Evolutionary conservation across 2,113 vertebrate genomes (phyloP), one percentile per base, ranked within the genome.

Genomic region (Colossoma macropomum): DNA sequence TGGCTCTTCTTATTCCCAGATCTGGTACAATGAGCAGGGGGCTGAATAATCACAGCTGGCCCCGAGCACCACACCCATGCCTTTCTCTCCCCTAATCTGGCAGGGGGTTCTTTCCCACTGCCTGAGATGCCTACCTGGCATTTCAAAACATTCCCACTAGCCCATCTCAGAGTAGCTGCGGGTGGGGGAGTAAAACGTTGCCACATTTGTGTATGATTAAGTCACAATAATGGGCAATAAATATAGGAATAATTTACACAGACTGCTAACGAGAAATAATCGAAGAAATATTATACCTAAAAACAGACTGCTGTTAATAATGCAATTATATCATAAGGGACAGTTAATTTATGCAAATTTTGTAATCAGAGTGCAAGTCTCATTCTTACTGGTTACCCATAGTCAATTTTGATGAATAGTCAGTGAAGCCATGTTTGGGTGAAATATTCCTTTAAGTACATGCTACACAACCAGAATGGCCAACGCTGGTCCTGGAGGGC

Each of bases 1-100:
- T 73, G 69, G 75, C 63, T 27, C n/a, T 74, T 56, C 76, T 87
- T 76, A 78, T 80, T 78, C 66, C 63, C 85, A 83, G 69, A 75
- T 81, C 65, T n/a, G 62, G 17, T 68, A 79, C 69, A 72, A 84
- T 84, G 71, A 80, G 62, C 66, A 38, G 60, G 56, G 59, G 13
- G 23, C 28, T 23, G 83, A 81, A 81, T 52, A 48, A 63, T 48
- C 77, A 72, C 48, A 73, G 50, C 62, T 38, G 56, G 56, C 30
- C 48, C 21, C 28, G 50, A 74, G 71, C 0, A 23, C 75, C 23
- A 74, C 34, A 75, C 68, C 63, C 5, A 11, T 54, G 17, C 54
- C 28, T 65, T 65, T 75, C 75, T 74, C 48, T 62, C 17, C 21
- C 56, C 41, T 52, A 65, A 54, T 75, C 81, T 65, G 23, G 23